A percentile compares a stretch with the other conserved stretches of the same genome.
Conservation (phyloP, 2,113 vertebrate genomes). For the Aspidoscelis tigris region DNA sequence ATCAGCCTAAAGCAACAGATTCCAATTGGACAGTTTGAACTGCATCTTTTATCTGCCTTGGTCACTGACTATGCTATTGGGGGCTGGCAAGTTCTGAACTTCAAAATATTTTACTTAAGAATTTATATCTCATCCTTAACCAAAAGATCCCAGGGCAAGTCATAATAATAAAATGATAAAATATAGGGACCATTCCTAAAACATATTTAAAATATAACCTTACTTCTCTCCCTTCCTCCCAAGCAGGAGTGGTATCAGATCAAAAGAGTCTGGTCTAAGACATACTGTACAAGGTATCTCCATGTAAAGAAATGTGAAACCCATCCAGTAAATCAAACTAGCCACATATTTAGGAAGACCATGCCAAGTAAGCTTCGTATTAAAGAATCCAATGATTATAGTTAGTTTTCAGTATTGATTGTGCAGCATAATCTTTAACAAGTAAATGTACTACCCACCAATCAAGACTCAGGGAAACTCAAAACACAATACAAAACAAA, state of each 20-base stretch:
- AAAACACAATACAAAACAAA: neutral
- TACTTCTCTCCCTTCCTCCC: no score
- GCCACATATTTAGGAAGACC: neutral
- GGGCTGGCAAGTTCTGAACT: neutral
- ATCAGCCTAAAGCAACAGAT: neutral
- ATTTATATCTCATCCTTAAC: no score
- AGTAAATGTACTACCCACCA: neutral
- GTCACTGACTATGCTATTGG: neutral
- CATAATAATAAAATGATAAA: no score
- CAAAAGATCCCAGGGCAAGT: no score
- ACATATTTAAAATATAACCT: no score
- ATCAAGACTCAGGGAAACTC: neutral
- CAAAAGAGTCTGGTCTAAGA: neutral
- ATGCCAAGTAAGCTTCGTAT: no score
- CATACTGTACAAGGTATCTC: neutral
- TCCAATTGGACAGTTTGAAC: neutral
- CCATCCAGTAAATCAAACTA: neutral
- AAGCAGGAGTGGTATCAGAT: no score
- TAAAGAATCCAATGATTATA: no score
- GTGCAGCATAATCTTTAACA: neutral
- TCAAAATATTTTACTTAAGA: neutral
- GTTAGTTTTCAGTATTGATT: no score
- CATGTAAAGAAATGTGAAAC: neutral
- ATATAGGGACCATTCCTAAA: no score
- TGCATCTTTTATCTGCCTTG: neutral